Conservation (phyloP, 2,113 vertebrate species). For the Zapornia atra region DNA sequence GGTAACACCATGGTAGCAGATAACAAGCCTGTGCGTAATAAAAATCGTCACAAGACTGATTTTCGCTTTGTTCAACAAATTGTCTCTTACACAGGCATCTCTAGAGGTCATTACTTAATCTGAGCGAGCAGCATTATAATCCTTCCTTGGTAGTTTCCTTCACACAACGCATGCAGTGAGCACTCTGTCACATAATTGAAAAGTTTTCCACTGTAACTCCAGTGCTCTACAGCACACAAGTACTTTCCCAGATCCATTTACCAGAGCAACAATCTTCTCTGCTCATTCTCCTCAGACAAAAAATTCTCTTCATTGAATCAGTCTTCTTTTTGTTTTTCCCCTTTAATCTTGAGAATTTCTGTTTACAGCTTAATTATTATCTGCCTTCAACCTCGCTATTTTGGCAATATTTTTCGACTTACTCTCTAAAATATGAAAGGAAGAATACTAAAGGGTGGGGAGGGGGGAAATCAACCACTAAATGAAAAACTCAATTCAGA, state of each 20-base stretch:
- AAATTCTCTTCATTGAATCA: neutral
- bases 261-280: neutral
- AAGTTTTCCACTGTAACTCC: neutral
- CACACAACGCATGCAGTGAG: neutral
- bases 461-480: neutral
- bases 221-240: neutral
- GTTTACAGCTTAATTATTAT: neutral
- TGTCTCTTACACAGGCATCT: neutral
- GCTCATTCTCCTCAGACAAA: accelerated
- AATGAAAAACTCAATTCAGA: neutral
- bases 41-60: neutral
- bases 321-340: neutral
- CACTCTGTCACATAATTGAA: neutral
- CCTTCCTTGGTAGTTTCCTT: neutral
- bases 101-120: neutral
- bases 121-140: neutral
- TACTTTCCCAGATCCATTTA: neutral
- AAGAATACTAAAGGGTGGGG: neutral
- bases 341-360: neutral
- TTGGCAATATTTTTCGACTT: neutral
- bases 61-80: neutral
- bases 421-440: neutral
- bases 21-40: neutral
- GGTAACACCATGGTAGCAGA: neutral
- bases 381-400: neutral